Percentiles rank a stretch among this genome's conserved stretches.
phyloP scores from a whole-genome alignment of 2,113 vertebrate species.

The Chaetura pelagica region DNA sequence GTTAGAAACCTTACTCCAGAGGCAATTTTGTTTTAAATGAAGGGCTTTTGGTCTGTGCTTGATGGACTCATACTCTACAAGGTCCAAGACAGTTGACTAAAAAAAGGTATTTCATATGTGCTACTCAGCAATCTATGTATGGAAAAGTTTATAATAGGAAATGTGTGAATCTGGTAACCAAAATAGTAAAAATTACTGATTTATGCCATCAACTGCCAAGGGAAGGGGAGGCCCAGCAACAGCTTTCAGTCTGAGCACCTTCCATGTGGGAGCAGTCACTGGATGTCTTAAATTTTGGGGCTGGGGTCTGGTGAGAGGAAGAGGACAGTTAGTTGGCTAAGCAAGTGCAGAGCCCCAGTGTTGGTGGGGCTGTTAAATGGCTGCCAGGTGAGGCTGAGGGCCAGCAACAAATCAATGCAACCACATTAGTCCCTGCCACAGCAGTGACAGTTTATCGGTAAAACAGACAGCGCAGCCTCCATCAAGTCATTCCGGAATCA shows the following conservation, averaged over 20 bases:
- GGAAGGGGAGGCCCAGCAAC: no score
- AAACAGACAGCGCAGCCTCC: not conserved
- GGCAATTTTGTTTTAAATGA: not conserved
- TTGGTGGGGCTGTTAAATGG: no score
- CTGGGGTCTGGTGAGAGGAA: no score
- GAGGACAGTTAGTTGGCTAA: no score
- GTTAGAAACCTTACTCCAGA: not conserved
- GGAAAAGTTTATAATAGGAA: not conserved
- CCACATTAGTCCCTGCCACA: not conserved
- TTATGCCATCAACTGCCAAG: not conserved
- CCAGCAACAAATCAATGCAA: not conserved
- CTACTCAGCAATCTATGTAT: not conserved
- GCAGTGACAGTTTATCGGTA: not conserved
- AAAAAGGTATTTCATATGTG: not conserved
- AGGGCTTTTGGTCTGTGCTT: not conserved
- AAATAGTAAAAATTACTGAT: not conserved
- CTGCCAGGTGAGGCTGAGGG: not conserved
- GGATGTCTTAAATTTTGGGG: no score
- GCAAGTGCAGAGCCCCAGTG: no score
- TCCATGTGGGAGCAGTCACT: no score
- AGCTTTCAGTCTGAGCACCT: no score
- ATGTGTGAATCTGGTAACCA: not conserved
- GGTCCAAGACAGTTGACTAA: not conserved
- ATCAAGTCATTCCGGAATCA: not conserved
- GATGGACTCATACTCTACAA: not conserved